A percentile compares a stretch with the other conserved stretches of the same genome.
Conservation (phyloP, 2,888 invertebrate genomes). For the Polyploca ridens region DNA sequence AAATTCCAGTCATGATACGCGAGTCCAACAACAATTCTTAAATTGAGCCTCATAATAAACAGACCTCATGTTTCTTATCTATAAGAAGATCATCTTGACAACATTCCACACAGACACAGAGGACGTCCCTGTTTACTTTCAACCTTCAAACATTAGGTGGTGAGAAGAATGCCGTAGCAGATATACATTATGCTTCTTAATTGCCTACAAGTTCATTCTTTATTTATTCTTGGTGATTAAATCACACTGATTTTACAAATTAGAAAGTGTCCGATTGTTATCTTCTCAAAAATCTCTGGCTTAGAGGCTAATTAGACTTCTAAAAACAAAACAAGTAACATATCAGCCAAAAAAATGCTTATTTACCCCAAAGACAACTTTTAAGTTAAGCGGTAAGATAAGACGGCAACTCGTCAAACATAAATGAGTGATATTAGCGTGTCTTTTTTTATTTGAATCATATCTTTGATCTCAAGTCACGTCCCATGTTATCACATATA, state of each 20-base stretch:
- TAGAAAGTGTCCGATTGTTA: too few species aligned
- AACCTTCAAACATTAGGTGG: not conserved
- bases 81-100: not conserved
- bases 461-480: conserved; percentile 11
- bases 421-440: conserved; percentile 2
- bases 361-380: not conserved
- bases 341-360: too few species aligned
- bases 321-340: too few species aligned
- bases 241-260: too few species aligned
- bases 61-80: not conserved
- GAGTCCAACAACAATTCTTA: not conserved
- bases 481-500: conserved; percentile 8
- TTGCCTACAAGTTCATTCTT: too few species aligned
- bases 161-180: not conserved
- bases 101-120: conserved; percentile 15
- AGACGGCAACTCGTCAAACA: not conserved
- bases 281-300: too few species aligned
- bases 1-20: not conserved
- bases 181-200: too few species aligned
- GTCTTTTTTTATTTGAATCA: not conserved
- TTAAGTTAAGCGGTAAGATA: not conserved
- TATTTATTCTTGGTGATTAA: too few species aligned
- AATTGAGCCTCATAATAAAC: conserved; percentile 5
- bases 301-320: too few species aligned
- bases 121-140: not conserved